Base-by-base conservation (phyloP, 2,113 vertebrate genomes). In the Chelonoidis abingdonii region DNA sequence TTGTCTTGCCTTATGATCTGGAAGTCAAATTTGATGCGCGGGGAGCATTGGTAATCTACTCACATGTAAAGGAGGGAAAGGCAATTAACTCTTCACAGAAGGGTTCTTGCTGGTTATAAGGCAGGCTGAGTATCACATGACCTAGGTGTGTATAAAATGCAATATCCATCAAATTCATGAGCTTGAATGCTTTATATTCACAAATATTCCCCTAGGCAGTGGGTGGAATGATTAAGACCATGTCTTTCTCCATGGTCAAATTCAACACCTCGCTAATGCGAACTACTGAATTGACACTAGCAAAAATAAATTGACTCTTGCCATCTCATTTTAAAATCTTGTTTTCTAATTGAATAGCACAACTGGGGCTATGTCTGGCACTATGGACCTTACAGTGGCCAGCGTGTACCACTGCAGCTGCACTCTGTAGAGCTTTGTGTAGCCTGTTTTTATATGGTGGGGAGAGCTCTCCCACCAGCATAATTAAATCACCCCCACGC, bases 21-120 rank as follows among this genome's bases (percentile, higher is more conserved):
- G 65, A n/a, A 69, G 44, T 88, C 86, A 89, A 0, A 83, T 65
- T 0, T 3, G 5, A n/a, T 5, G 27, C 7, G n/a, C n/a, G 57
- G 6, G 31, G 49, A 94, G 86, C 91, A 84, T 87, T 88, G 90
- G 87, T 75, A 50, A 89, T 96, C 84, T 47, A 92, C 84, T 95
- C 87, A 94, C 88, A 47, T 54, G 31, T 50, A 87, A 41, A 86
- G 88, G 87, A 93, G 52, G 84, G 59, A 92, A 97, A 96, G 83
- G 79, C 83, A 95, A 44, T 91, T 54, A 88, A 22, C 88, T 91
- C 49, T 47, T 95, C 94, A 95, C 79, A 92, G 47, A 93, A 83
- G 89, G 94, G 89, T 95, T 91, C 84, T 80, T 95, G 81, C 84
- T 88, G 2, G 83, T 47, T 96, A 78, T 35, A 41, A 69, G 14